Percentiles rank a stretch among this genome's conserved stretches.
phyloP scores from a whole-genome alignment of 2,888 invertebrate genomes.

The Seira sanloemensis region DNA sequence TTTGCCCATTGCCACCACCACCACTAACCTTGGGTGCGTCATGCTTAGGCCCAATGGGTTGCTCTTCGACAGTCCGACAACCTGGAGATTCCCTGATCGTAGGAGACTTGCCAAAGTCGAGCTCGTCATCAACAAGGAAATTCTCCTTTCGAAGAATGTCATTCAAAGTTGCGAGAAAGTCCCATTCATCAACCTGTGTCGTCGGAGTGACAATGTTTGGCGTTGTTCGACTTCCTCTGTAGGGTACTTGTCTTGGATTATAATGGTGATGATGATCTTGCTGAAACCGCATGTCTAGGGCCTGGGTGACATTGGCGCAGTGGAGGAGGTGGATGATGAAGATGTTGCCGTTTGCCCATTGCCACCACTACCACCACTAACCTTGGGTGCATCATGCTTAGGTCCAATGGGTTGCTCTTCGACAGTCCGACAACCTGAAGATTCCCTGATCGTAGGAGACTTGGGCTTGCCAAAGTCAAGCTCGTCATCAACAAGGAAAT shows the following conservation, averaged over 20 bases:
- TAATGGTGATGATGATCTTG: too few species aligned
- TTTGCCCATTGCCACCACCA: background rate
- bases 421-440: too few species aligned
- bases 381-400: too few species aligned
- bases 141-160: slow-evolving; percentile 72
- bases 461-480: slow-evolving; percentile 30
- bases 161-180: slow-evolving; percentile 70
- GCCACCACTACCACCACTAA: too few species aligned
- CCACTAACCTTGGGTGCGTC: background rate
- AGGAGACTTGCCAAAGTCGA: slow-evolving; percentile 43
- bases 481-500: slow-evolving; percentile 68
- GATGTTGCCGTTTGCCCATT: background rate
- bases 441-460: too few species aligned
- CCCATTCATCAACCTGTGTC: slow-evolving; percentile 68
- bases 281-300: too few species aligned
- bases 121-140: slow-evolving; percentile 67
- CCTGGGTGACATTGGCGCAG: slow-evolving; percentile 65
- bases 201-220: slow-evolving; percentile 30
- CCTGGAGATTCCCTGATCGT: too few species aligned
- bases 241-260: slow-evolving; percentile 50
- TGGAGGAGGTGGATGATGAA: slow-evolving; percentile 17
- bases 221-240: slow-evolving; percentile 62
- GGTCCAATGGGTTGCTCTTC: too few species aligned
- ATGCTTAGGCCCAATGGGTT: too few species aligned
- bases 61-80: too few species aligned